Percentiles rank a stretch among this genome's conserved stretches.
Evolutionary conservation across 2,797 vertebrate genomes (phyloP).

Genomic region (Mus minutoides): DNA sequence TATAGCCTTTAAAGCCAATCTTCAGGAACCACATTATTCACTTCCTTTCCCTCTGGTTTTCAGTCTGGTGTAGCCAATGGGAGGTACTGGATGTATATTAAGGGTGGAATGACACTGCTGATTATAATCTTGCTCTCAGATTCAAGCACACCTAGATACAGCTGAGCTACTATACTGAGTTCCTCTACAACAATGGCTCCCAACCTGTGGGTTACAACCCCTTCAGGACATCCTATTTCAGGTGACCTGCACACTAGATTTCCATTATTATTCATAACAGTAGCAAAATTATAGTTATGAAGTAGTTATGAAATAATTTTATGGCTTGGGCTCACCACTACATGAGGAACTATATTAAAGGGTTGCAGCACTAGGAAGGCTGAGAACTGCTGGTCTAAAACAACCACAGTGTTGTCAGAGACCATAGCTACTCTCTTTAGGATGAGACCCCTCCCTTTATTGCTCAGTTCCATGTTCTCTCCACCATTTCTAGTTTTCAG

Average conservation of each 20-base stretch:
- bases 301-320: neutral
- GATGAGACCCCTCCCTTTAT: neutral
- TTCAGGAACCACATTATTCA: neutral
- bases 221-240: neutral
- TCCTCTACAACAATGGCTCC: neutral
- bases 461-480: neutral
- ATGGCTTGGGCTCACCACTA: neutral
- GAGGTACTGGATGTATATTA: neutral
- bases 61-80: neutral
- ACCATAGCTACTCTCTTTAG: neutral
- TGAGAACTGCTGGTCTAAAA: neutral
- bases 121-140: neutral
- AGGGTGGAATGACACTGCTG: neutral
- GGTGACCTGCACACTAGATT: too few relatives aligned
- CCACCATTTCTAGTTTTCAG: neutral
- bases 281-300: neutral
- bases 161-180: neutral
- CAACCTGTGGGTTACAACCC: neutral
- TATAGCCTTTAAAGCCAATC: neutral
- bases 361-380: too few relatives aligned
- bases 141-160: neutral
- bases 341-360: too few relatives aligned
- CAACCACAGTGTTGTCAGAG: neutral
- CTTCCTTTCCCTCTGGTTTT: neutral
- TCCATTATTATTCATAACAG: neutral